A percentile compares a stretch with the other conserved stretches of the same genome.
Evolutionary conservation across 1,140 invertebrate genomes (phyloP).

Genomic region (Agrilus planipennis): DNA sequence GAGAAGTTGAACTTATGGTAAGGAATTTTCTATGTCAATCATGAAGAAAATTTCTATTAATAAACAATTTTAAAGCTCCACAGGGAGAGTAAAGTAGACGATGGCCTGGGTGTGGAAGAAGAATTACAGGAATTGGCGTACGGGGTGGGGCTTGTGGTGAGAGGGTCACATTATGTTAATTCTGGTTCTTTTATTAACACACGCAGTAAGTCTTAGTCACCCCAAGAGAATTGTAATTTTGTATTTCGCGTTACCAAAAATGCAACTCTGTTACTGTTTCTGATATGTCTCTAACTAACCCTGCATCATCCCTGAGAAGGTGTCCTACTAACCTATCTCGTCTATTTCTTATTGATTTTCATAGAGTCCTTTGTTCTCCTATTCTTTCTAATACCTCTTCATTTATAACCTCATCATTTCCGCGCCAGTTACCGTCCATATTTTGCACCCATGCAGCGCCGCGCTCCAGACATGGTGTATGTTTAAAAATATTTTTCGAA

Average conservation of each 20-base stretch:
- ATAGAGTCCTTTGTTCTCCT: neutral
- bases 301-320: no score
- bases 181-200: conserved; percentile 14
- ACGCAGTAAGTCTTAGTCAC: conserved; percentile 3
- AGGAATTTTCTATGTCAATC: conserved; percentile 32
- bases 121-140: conserved; percentile 64
- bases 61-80: conserved; percentile 72
- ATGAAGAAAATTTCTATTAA: neutral
- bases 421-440: no score
- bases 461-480: neutral
- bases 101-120: conserved; percentile 86
- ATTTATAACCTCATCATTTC: no score
- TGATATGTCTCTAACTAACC: no score
- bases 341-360: neutral
- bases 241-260: neutral
- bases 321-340: neutral
- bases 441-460: no score
- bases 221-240: neutral
- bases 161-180: conserved; percentile 49
- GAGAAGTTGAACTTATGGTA: conserved; percentile 66
- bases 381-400: no score
- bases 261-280: neutral
- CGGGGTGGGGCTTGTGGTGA: conserved; percentile 52
- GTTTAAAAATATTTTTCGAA: neutral
- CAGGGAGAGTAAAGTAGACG: conserved; percentile 73